phyloP scores from a whole-genome alignment of 2,797 vertebrate species.

The Enteromius argenteus region DNA sequence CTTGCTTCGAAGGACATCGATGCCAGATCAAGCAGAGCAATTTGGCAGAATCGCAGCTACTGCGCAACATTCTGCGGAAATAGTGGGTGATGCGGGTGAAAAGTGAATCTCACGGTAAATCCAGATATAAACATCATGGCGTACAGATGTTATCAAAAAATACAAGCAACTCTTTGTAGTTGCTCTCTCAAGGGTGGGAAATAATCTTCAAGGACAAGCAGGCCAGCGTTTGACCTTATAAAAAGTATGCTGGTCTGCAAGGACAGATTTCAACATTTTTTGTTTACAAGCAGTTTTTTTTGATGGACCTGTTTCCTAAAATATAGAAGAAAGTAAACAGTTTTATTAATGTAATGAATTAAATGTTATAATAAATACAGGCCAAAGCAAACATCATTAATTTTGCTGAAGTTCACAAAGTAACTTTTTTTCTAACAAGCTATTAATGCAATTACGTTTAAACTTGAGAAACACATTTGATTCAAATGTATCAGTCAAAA shows the following conservation, averaged over 20 bases:
- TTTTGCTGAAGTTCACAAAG: not conserved
- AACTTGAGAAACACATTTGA: not conserved
- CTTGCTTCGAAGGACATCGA: conserved; percentile 17
- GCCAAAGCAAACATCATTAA: not conserved
- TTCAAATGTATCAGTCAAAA: not conserved
- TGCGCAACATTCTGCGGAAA: conserved; percentile 18
- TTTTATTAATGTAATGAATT: not conserved
- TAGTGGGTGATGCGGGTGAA: conserved; percentile 9
- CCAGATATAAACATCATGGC: not conserved
- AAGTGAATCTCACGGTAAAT: conserved; percentile 10
- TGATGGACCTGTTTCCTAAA: not conserved
- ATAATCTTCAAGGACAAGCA: not conserved
- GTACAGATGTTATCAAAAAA: conserved; percentile 10
- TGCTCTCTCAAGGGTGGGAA: not conserved
- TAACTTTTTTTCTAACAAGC: not conserved
- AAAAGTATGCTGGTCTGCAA: not conserved
- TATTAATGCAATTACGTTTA: not conserved
- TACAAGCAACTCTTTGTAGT: not conserved
- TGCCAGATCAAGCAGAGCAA: conserved; percentile 10
- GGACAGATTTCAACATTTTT: not conserved
- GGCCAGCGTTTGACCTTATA: not conserved
- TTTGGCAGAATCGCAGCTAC: conserved; percentile 19
- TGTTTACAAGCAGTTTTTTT: not conserved
- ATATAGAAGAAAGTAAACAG: not conserved
- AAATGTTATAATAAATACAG: not conserved